Base-by-base conservation (phyloP, 2,888 invertebrate species). In the Phaonia tiefii region DNA sequence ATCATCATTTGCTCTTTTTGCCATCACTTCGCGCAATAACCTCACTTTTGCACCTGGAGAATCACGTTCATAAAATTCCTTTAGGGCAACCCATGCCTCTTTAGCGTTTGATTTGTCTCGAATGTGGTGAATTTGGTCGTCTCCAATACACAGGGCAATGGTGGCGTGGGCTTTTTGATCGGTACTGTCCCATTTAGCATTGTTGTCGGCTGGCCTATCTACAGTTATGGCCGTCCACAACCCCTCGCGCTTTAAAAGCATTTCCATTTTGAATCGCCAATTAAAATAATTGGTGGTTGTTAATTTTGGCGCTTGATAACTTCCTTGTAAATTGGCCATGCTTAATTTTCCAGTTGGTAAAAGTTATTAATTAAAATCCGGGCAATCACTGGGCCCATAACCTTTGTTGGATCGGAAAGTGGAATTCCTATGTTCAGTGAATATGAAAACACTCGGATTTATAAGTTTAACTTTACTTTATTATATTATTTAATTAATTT, bases 1-100 rank as follows among this genome's bases (percentile, higher is more conserved):
- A n/a, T n/a, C n/a, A n/a, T n/a, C n/a, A n/a, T n/a, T n/a, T n/a
- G 80, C 11, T 37, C 79, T 79, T 71, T 79, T 51, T 8, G 65
- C 7, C 37, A 80, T 80, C 49, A 83, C 79, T 20, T 56, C 22
- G 7, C 83, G 78, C 69, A 84, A 56, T n/a, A 84, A 49, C 13
- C 65, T 37, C 3, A 83, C 83, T 42, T 73, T 75, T 39, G 81
- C 82, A 7, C 69, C 72, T 10, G 79, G 74, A n/a, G 80, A n/a
- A n/a, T 49, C 42, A 25, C 58, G 60, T 42, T 71, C 65, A 42
- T 78, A 70, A 58, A 73, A 76, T 39, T 80, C 63, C n/a, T 76
- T 80, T 22, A 80, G 56, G 1, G 70, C 56, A 25, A 54, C 39
- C 80, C 70, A 76, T 56, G 73, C 73, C 2, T 69, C 56, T 44